phyloP scores from a whole-genome alignment of 2,797 vertebrate species.

The Brotogeris chrysoptera region DNA sequence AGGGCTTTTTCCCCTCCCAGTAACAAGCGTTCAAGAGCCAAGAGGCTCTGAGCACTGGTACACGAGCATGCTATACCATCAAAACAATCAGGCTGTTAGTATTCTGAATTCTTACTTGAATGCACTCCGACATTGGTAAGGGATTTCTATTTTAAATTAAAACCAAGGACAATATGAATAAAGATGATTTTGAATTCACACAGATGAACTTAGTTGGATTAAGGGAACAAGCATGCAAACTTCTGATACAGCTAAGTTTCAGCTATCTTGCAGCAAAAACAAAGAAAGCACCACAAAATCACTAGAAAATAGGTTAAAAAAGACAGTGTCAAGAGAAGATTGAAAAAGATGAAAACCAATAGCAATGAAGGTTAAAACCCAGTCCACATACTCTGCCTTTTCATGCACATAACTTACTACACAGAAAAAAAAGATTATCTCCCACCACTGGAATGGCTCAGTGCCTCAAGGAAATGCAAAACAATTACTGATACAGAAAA shows the following conservation, averaged over 20 bases:
- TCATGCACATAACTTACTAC: not conserved
- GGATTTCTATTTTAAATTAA: conserved; percentile 35
- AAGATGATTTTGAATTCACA: not conserved
- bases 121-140: not conserved
- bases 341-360: conserved; percentile 9
- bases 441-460: not conserved
- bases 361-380: not conserved
- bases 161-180: conserved; percentile 28
- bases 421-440: not conserved
- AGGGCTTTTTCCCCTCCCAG: not conserved
- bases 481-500: conserved; percentile 4
- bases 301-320: not conserved
- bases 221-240: not conserved
- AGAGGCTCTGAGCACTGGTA: not conserved
- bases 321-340: not conserved
- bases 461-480: conserved; percentile 36
- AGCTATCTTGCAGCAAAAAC: not conserved
- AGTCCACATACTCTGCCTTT: not conserved
- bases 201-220: not conserved
- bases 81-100: not conserved
- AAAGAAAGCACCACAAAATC: not conserved
- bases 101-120: not conserved
- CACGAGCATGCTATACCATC: not conserved
- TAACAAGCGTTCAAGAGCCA: not conserved
- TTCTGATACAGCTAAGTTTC: not conserved